These are phyloP conservation scores for Prionace glauca DNA, from an alignment of 2,797 vertebrate species.

Conservation along the genomic window DNA sequence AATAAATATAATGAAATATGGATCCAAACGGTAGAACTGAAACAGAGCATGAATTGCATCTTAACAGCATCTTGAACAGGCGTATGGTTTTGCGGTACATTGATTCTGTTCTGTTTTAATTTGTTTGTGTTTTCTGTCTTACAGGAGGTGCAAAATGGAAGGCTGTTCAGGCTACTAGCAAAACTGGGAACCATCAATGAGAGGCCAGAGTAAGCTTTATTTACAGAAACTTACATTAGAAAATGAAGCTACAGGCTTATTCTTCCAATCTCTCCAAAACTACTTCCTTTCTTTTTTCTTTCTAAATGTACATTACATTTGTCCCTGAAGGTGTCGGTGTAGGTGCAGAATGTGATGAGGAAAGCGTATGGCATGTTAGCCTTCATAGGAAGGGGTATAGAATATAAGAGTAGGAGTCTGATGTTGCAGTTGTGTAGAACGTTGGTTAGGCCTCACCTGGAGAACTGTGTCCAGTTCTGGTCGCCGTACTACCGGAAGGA, in stretches of 20 bases:
- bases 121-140: slow-evolving; percentile 50
- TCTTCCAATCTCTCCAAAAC: not conserved
- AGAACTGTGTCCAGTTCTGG: too few species aligned
- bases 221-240: not conserved
- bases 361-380: too few species aligned
- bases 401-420: too few species aligned
- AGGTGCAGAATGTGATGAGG: too few species aligned
- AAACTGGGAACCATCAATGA: slow-evolving; percentile 99
- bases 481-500: too few species aligned
- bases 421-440: too few species aligned
- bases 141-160: slow-evolving; percentile 96
- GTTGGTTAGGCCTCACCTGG: too few species aligned
- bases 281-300: not conserved
- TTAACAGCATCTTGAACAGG: not conserved
- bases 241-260: not conserved
- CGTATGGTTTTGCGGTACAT: not conserved
- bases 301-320: not conserved
- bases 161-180: slow-evolving; percentile 92
- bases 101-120: slow-evolving; percentile 37
- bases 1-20: not conserved
- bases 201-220: slow-evolving; percentile 84
- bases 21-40: not conserved
- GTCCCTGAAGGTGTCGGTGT: too few species aligned
- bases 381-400: too few species aligned
- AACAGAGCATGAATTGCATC: not conserved